Conservation (phyloP, 37 sponge, comb jelly and placozoan genomes). For the Trichoplax adhaerens region DNA sequence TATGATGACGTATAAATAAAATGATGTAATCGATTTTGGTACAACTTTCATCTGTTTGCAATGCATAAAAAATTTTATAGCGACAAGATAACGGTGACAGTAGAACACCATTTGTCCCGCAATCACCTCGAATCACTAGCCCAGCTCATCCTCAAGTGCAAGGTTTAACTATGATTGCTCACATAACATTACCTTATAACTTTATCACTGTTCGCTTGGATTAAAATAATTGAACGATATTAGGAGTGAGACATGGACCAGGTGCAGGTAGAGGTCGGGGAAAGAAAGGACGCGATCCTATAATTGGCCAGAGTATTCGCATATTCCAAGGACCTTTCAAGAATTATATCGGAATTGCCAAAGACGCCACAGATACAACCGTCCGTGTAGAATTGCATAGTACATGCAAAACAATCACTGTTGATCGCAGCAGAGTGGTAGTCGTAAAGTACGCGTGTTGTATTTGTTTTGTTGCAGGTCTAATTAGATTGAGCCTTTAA, state of each 20-base stretch:
- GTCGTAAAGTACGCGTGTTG: no score
- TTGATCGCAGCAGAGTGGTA: constrained; percentile 21
- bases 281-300: constrained; percentile 17
- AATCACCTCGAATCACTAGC: constrained; percentile 46
- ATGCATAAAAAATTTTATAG: no score
- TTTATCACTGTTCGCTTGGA: no score
- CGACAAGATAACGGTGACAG: neutral
- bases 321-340: constrained; percentile 83
- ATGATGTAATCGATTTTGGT: no score
- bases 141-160: constrained; percentile 34
- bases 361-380: constrained; percentile 86
- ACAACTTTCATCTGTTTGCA: no score
- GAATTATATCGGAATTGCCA: constrained; percentile 89
- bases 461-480: no score
- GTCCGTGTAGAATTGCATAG: constrained; percentile 90
- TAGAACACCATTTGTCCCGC: constrained; percentile 17
- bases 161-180: no score
- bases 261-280: constrained; percentile 38
- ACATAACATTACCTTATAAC: no score
- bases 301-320: constrained; percentile 80
- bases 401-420: constrained; percentile 76
- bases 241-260: constrained; percentile 49
- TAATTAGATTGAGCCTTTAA: no score
- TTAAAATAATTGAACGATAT: neutral
- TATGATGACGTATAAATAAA: no score